These are phyloP conservation scores for Mirounga angustirostris DNA, from an alignment of 2,113 vertebrate species.

Conservation along the genomic window DNA sequence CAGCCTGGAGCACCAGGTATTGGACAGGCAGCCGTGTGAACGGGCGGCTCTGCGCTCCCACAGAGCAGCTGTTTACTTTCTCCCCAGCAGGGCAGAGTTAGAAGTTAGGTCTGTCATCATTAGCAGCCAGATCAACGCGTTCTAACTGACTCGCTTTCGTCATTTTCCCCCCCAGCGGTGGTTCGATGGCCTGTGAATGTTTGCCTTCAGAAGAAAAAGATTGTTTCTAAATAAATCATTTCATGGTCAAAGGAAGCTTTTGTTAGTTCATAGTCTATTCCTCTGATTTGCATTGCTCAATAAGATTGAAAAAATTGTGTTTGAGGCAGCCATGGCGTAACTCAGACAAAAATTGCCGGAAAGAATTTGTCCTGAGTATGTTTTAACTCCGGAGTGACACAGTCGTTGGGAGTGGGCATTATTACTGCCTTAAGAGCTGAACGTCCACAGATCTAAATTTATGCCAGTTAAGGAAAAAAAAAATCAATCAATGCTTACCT, in stretches of 20 bases:
- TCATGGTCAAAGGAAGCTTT: conserved; percentile 67
- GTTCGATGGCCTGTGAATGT: conserved; percentile 62
- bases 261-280: conserved; percentile 46
- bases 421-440: neutral
- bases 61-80: conserved; percentile 54
- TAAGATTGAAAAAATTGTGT: neutral
- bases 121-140: neutral
- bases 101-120: conserved; percentile 50
- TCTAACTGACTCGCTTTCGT: neutral
- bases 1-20: neutral
- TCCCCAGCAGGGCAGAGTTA: neutral
- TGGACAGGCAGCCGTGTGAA: neutral
- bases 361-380: neutral
- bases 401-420: neutral
- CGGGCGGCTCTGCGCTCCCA: neutral
- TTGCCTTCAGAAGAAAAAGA: conserved; percentile 60
- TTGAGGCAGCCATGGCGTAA: neutral
- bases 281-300: conserved; percentile 5
- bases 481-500: neutral
- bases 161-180: neutral
- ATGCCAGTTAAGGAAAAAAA: neutral
- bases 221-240: conserved; percentile 62
- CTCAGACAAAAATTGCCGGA: conserved; percentile 4
- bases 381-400: neutral
- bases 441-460: neutral